Conservation (phyloP, 35 echinoderm and acorn worm genomes). For the Heliocidaris tuberculata region DNA sequence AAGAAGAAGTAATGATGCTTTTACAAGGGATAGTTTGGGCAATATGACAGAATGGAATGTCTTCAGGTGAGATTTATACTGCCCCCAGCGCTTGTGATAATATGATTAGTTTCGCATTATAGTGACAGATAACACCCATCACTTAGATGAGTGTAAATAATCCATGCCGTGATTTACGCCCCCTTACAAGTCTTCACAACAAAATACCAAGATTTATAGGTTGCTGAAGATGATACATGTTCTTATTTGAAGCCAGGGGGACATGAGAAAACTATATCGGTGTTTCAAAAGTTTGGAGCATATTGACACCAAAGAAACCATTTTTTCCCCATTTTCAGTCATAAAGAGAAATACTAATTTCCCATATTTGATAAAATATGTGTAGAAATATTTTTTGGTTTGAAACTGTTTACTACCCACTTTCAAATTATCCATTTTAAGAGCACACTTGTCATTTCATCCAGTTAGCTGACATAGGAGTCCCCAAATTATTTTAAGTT, state of each 20-base stretch:
- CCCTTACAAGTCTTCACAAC: not conserved
- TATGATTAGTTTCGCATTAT: slow-evolving; percentile 2
- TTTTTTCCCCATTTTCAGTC: not conserved
- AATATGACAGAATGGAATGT: not conserved
- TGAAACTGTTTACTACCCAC: too few relatives aligned
- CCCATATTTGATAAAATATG: not conserved
- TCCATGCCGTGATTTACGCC: not conserved
- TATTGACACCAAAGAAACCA: not conserved
- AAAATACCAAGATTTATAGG: not conserved
- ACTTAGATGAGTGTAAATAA: slow-evolving; percentile 9
- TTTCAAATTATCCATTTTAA: too few relatives aligned
- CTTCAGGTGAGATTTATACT: not conserved
- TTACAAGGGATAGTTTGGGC: slow-evolving; percentile 5
- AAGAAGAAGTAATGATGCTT: not conserved
- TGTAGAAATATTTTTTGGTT: too few relatives aligned
- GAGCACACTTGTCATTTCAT: too few relatives aligned
- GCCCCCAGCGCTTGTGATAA: slow-evolving; percentile 2
- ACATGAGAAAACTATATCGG: not conserved
- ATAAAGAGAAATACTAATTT: not conserved
- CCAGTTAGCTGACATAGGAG: too few relatives aligned
- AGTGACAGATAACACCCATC: not conserved
- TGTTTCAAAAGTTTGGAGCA: not conserved
- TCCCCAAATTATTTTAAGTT: too few relatives aligned
- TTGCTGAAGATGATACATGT: not conserved
- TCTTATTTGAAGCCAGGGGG: not conserved